These are phyloP conservation scores for Rhegmatorhina hoffmannsi DNA, from an alignment of 2,113 vertebrate genomes.

Conservation along the genomic window DNA sequence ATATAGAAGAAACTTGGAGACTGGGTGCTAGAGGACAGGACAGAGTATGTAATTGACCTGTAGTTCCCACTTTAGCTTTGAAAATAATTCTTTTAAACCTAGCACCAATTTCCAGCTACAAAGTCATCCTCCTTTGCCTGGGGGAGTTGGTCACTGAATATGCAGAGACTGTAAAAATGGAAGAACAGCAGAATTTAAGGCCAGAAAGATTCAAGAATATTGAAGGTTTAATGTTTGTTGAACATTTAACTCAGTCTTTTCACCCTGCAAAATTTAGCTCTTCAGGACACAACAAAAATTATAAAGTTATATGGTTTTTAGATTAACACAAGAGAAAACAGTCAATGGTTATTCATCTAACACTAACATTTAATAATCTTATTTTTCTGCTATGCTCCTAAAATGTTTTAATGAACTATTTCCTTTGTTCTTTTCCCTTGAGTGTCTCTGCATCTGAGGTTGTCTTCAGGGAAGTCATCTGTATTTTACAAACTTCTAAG, in stretches of 20 bases:
- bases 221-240: neutral
- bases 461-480: neutral
- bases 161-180: neutral
- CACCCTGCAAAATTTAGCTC: neutral
- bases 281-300: neutral
- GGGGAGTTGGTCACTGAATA: neutral
- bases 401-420: neutral
- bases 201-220: neutral
- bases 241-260: neutral
- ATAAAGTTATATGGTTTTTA: neutral
- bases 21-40: neutral
- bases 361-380: neutral
- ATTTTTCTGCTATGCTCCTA: neutral
- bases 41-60: neutral
- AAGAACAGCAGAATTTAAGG: neutral
- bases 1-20: neutral
- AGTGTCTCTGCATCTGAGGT: neutral
- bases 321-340: neutral
- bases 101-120: accelerated
- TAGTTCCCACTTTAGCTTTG: neutral
- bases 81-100: neutral
- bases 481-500: neutral
- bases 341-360: neutral
- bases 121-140: neutral
- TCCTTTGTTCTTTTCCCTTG: neutral